These are phyloP conservation scores for Nipponacmea schrenckii DNA, from an alignment of 2,888 invertebrate species.

Conservation along the genomic window DNA sequence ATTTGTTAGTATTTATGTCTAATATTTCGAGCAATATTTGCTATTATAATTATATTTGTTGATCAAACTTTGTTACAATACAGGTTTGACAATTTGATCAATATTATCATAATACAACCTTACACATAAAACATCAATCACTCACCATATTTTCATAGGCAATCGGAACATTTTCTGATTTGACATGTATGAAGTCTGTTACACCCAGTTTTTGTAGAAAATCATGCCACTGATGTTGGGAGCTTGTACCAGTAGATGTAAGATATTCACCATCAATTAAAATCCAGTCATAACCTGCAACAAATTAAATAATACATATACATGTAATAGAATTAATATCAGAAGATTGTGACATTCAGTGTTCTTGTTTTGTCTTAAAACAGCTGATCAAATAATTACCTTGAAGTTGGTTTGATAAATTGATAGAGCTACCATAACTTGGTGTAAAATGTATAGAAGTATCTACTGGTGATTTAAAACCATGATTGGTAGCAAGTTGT, in stretches of 20 bases:
- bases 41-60: no score
- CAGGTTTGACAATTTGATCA: no score
- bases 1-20: no score
- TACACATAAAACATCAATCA: not conserved
- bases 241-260: slow-evolving; percentile 24
- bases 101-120: no score
- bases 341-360: no score
- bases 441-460: slow-evolving; percentile 59
- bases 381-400: slow-evolving; percentile 34
- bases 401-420: slow-evolving; percentile 44
- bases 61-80: no score
- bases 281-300: slow-evolving; percentile 61
- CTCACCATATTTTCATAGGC: slow-evolving; percentile 38
- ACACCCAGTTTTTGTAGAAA: slow-evolving; percentile 62
- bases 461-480: slow-evolving; percentile 46
- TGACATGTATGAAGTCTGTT: slow-evolving; percentile 51
- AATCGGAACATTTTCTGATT: slow-evolving; percentile 35
- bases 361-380: no score
- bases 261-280: slow-evolving; percentile 57
- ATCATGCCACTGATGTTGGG: slow-evolving; percentile 49
- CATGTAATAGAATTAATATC: no score
- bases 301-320: not conserved
- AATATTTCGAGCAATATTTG: no score
- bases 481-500: slow-evolving; percentile 57
- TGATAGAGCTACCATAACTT: slow-evolving; percentile 47